Percentiles rank a stretch among this genome's conserved stretches.
These are phyloP conservation scores for Virgularia gustaviana DNA, from an alignment of 92 coral and sea anemone genomes.

Conservation along the genomic window DNA sequence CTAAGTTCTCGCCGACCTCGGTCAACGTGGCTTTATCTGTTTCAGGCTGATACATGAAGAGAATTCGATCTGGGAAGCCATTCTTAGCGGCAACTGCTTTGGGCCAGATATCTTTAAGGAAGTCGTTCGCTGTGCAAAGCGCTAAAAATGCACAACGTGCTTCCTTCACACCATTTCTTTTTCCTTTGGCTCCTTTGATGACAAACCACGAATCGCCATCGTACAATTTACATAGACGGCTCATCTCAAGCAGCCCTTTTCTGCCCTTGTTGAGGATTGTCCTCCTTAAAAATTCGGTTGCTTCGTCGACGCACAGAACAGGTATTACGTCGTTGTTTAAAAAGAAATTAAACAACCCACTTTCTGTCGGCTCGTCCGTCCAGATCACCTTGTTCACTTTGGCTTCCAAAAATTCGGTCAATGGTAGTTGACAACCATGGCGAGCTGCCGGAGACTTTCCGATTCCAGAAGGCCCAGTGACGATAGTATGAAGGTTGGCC, in stretches of 20 bases:
- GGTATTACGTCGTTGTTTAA: constrained; percentile 10
- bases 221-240: background rate
- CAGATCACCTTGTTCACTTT: constrained; percentile 18
- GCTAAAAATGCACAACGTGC: constrained; percentile 29
- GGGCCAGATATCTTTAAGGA: background rate
- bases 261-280: constrained; percentile 6
- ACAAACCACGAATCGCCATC: constrained; percentile 26
- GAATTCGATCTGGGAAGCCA: constrained; percentile 15
- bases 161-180: constrained; percentile 8
- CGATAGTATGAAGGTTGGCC: constrained; percentile 17
- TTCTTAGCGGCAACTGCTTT: constrained; percentile 14
- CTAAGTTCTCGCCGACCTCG: constrained; percentile 7
- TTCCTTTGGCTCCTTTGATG: constrained; percentile 14
- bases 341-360: constrained; percentile 18
- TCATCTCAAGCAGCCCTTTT: constrained; percentile 20
- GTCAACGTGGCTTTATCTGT: background rate
- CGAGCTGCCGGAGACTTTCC: background rate
- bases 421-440: constrained; percentile 10
- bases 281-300: background rate
- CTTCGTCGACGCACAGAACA: constrained; percentile 17
- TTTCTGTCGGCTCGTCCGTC: constrained; percentile 25
- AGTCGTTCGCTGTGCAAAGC: constrained; percentile 7
- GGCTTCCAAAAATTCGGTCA: background rate
- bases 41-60: background rate
- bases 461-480: background rate